Conservation (phyloP, 2,888 invertebrate genomes). For the Meta bourneti region DNA sequence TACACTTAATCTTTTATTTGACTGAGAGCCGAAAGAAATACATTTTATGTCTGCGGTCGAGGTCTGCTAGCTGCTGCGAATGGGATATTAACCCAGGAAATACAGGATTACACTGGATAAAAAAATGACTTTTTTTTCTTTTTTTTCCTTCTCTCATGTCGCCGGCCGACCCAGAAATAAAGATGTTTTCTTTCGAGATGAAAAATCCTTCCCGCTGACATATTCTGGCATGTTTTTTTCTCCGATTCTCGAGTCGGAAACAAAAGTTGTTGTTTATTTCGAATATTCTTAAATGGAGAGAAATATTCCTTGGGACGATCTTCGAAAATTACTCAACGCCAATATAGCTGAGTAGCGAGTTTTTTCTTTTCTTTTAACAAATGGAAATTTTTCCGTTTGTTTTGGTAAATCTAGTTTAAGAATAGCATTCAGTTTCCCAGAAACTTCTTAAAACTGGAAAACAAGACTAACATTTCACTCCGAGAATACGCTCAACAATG, state of each 20-base stretch:
- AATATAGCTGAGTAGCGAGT: too few species aligned
- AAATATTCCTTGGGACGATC: background rate
- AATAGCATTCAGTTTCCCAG: too few species aligned
- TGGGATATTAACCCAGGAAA: background rate
- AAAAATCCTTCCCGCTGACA: slow-evolving; percentile 11
- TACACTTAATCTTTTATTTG: too few species aligned
- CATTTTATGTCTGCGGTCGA: too few species aligned
- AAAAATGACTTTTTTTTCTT: background rate
- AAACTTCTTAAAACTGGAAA: too few species aligned
- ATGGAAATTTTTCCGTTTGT: too few species aligned
- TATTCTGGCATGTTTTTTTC: slow-evolving; percentile 4
- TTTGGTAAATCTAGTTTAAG: too few species aligned
- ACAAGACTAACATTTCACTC: too few species aligned
- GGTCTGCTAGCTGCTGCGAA: background rate
- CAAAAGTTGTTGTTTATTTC: slow-evolving; percentile 23
- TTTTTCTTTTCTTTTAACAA: too few species aligned
- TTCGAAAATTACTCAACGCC: too few species aligned
- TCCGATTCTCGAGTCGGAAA: background rate
- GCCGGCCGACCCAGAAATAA: background rate
- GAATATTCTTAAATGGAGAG: background rate
- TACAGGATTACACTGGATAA: background rate
- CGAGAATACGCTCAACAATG: too few species aligned
- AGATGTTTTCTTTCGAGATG: background rate
- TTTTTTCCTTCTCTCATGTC: background rate
- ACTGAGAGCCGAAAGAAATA: too few species aligned